A percentile compares a stretch with the other conserved stretches of the same genome.
These are phyloP conservation scores for Ctenodactylus gundi DNA, from an alignment of 2,113 vertebrate genomes.

Conservation along the genomic window DNA sequence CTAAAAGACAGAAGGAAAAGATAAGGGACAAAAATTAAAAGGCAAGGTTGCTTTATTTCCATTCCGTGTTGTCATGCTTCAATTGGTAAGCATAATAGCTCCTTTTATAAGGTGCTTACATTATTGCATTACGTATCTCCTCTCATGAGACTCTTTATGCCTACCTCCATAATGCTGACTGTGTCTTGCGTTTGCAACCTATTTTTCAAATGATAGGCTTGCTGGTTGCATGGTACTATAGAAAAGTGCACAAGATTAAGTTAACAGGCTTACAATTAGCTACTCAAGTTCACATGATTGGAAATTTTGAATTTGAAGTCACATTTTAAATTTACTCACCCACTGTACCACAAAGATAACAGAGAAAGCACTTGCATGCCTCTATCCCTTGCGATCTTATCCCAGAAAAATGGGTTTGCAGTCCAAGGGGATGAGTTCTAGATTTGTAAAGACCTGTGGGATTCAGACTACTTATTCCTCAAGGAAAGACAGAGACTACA, in stretches of 20 bases:
- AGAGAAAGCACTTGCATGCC: neutral
- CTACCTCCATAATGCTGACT: neutral
- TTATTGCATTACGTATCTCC: neutral
- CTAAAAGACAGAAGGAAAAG: neutral
- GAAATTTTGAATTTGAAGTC: neutral
- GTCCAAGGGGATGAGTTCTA: neutral
- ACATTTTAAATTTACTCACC: neutral
- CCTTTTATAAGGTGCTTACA: too few species aligned
- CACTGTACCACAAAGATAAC: neutral
- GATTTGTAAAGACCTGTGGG: neutral
- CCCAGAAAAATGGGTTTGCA: neutral
- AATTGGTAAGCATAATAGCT: neutral
- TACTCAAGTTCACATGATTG: neutral
- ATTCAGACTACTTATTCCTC: neutral
- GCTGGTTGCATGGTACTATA: neutral
- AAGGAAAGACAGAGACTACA: conserved; percentile 39
- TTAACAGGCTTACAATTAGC: neutral
- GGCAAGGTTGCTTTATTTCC: neutral
- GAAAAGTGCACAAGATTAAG: neutral
- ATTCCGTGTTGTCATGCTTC: neutral
- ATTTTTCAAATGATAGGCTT: neutral
- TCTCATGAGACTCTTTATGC: neutral
- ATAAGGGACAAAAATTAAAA: neutral
- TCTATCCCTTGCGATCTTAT: neutral
- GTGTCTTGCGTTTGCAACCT: neutral